Evolutionary conservation across 2,888 invertebrate genomes (phyloP), one percentile per base, ranked within the genome.

Genomic region (Drosophila melanocephala): DNA sequence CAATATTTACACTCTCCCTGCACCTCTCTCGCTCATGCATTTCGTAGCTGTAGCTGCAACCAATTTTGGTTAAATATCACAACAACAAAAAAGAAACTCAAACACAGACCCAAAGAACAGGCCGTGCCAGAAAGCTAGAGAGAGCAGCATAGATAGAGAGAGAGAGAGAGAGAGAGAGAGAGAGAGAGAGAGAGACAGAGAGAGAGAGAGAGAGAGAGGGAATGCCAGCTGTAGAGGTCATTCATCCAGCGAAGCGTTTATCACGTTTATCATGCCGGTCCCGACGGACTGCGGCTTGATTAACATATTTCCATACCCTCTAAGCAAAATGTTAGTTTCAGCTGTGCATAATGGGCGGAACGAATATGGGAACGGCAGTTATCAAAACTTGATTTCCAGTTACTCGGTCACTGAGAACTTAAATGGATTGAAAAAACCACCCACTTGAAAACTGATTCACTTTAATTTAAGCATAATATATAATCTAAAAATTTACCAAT

Each of bases 181-280:
- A 51, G 44, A 32, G 50, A 14, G 39, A 53, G 58, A n/a, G 22
- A 42, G 10, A 16, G 14, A 5, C 10, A 26, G 63, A 50, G 16
- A 50, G 37, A n/a, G n/a, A n/a, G 22, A 42, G 10, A 16, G 14
- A 5, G 12, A 26, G 63, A 50, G 16, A 50, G 37, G 10, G 50
- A 22, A 39, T 6, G 47, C 39, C 37, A 77, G 53, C 35, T 56
- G 74, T 22, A 52, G 73, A 82, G 87, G 87, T 87, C 89, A 87
- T 89, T 87, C 91, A 84, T 82, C 89, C 85, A 74, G 66, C 75
- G 70, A 73, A 77, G 61, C 87, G 85, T 90, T 90, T 90, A 90
- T 87, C 89, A 85, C 80, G 81, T 81, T 89, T 81, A 78, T 78
- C 86, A 76, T 58, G 68, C 72, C 33, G 66, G 28, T 55, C 59